phyloP scores from a whole-genome alignment of 1,140 invertebrate species.

The Eurosta solidaginis region DNA sequence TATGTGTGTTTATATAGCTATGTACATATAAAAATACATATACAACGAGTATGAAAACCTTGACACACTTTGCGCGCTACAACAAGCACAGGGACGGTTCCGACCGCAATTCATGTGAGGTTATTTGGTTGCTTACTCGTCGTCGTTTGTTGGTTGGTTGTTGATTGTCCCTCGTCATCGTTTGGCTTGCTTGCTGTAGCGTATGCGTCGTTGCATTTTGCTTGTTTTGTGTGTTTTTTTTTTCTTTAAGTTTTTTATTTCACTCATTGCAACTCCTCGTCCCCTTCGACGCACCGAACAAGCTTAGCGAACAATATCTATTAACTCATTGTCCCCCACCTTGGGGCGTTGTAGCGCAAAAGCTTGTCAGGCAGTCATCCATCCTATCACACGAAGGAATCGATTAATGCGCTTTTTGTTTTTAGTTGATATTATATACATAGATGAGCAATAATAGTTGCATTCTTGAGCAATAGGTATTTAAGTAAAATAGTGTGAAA shows the following conservation, averaged over 20 bases:
- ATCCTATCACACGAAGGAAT: not conserved
- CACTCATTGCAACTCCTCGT: not conserved
- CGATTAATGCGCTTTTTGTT: not conserved
- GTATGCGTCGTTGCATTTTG: not conserved
- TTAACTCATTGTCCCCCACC: slow-evolving; percentile 11
- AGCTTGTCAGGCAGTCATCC: not conserved
- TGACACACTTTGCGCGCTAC: slow-evolving; percentile 58
- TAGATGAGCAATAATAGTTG: slow-evolving; percentile 12
- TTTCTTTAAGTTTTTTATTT: not conserved
- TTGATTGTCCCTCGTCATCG: not conserved
- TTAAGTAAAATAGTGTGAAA: not conserved
- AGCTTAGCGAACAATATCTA: not conserved
- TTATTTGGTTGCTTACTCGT: slow-evolving; percentile 30
- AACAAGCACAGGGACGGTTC: slow-evolving; percentile 58
- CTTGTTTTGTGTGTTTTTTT: not conserved
- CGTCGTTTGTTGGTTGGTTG: not conserved
- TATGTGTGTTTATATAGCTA: not conserved
- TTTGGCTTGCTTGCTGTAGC: not conserved
- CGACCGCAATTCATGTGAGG: slow-evolving; percentile 54
- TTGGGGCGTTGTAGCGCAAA: not conserved
- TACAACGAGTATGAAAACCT: slow-evolving; percentile 60
- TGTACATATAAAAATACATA: slow-evolving; percentile 40
- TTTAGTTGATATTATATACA: too few species aligned
- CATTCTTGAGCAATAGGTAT: not conserved
- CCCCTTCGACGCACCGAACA: not conserved